A percentile compares a stretch with the other conserved stretches of the same genome.
Conservation (phyloP, 2,113 vertebrate species). For the Camelus bactrianus region DNA sequence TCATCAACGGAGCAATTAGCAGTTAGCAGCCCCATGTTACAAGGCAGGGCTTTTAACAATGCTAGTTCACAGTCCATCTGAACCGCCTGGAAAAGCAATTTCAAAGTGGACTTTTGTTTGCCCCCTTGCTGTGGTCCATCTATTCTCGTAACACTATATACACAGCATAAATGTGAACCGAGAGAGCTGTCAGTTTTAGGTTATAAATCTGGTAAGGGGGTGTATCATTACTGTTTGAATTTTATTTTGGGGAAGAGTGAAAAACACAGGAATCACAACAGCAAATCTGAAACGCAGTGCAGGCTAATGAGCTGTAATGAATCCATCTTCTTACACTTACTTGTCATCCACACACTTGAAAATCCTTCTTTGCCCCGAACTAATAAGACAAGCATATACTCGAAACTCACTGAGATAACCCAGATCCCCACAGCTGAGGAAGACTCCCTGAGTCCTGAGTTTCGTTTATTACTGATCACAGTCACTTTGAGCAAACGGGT, state of each 20-base stretch:
- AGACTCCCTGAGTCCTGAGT: not conserved
- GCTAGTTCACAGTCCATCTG: conserved; percentile 61
- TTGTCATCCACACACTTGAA: not conserved
- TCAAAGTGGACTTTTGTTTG: not conserved
- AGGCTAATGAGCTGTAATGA: accelerated
- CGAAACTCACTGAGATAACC: not conserved
- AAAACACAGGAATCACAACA: not conserved
- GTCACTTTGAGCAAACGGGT: not conserved
- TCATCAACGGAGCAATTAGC: conserved; percentile 72
- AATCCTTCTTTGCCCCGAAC: not conserved
- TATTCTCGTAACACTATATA: not conserved
- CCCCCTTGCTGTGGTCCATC: conserved; percentile 42
- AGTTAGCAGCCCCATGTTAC: not conserved
- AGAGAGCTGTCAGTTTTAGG: not conserved
- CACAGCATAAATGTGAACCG: not conserved
- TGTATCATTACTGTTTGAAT: not conserved
- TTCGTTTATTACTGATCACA: not conserved
- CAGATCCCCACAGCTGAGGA: not conserved
- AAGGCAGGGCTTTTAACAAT: not conserved
- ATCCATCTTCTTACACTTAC: accelerated
- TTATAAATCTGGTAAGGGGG: not conserved
- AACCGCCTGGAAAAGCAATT: conserved; percentile 60
- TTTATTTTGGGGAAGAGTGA: not conserved
- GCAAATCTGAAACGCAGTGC: not conserved
- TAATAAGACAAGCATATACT: not conserved